phyloP scores from a whole-genome alignment of 2,797 vertebrate species.

The Orestias chungarensis region DNA sequence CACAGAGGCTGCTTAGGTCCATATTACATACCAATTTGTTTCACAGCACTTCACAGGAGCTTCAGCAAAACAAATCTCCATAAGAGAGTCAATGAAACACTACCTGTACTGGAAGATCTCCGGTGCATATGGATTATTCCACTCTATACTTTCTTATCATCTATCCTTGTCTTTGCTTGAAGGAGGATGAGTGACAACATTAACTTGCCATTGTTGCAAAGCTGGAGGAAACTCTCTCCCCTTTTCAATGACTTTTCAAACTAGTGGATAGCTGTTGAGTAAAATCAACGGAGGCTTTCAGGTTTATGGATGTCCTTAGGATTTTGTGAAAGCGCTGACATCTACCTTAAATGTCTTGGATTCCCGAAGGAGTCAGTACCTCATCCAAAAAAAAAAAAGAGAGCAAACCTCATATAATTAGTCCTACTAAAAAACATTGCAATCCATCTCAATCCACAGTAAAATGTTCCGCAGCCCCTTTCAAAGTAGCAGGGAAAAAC shows the following conservation, averaged over 20 bases:
- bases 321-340: conserved; percentile 18
- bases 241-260: conserved; percentile 12
- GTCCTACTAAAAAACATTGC: conserved; percentile 4
- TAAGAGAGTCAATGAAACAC: background rate
- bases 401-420: conserved; percentile 19
- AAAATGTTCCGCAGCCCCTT: conserved; percentile 23
- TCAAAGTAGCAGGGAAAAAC: conserved; percentile 23
- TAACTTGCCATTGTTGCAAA: conserved; percentile 7
- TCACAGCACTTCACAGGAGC: background rate
- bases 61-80: conserved; percentile 7
- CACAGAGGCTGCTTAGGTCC: conserved; percentile 23
- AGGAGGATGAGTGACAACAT: conserved; percentile 3
- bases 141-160: conserved; percentile 1
- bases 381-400: background rate
- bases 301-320: conserved; percentile 22
- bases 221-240: background rate
- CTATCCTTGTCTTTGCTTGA: background rate
- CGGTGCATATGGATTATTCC: background rate
- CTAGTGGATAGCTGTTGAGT: conserved; percentile 1
- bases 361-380: background rate
- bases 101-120: background rate
- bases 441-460: conserved; percentile 33
- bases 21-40: conserved; percentile 32
- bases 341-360: conserved; percentile 10
- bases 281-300: conserved; percentile 21